Percentiles rank a stretch among this genome's conserved stretches.
Conservation (phyloP, 2,113 vertebrate species). For the Riparia riparia region DNA sequence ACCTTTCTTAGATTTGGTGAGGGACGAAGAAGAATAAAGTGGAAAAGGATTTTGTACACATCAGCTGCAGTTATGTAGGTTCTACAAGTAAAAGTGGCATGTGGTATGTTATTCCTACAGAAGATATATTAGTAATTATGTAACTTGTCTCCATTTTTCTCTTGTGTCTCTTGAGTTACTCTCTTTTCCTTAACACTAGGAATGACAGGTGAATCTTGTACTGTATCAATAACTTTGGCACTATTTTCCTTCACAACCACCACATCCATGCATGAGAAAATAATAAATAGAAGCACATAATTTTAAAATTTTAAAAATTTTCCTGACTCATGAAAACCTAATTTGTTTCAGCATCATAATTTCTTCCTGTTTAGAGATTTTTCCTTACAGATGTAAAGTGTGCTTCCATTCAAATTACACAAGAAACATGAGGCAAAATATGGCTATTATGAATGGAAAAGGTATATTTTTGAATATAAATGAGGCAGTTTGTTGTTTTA, state of each 20-base stretch:
- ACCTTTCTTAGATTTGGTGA: background rate
- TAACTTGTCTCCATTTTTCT: background rate
- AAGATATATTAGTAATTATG: background rate
- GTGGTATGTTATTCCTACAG: background rate
- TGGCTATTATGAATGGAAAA: background rate
- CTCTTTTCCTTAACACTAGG: background rate
- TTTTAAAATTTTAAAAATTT: background rate
- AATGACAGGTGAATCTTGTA: background rate
- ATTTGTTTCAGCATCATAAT: background rate
- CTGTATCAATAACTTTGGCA: background rate
- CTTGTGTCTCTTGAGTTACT: rapidly evolving
- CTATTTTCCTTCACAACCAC: background rate
- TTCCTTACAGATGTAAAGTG: background rate
- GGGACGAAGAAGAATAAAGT: background rate
- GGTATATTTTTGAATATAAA: background rate
- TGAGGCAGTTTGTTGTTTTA: background rate
- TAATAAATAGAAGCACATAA: background rate
- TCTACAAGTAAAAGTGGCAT: background rate
- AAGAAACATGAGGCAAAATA: background rate
- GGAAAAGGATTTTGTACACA: background rate
- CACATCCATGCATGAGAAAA: background rate
- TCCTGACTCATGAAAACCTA: background rate
- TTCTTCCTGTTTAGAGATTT: background rate
- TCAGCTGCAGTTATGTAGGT: background rate
- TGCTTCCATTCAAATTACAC: background rate